Evolutionary conservation across 1,140 invertebrate genomes (phyloP), one percentile per base, ranked within the genome.

Genomic region (Megalonaias nervosa): DNA sequence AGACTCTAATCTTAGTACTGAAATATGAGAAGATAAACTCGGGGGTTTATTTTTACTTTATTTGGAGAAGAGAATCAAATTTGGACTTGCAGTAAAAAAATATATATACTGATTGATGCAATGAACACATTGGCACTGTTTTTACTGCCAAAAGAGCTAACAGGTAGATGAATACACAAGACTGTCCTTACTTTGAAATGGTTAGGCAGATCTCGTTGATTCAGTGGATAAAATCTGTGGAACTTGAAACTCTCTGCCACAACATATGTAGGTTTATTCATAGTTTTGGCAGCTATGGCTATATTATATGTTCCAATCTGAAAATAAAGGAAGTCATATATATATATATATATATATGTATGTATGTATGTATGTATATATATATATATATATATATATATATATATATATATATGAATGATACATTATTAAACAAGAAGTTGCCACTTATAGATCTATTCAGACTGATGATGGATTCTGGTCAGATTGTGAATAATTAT

Each of bases 191-290:
- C 89, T 82, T 89, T 88, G 87, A 97, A 97, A 87, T 97, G 94
- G 83, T 96, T 93, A 1, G 97, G 97, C 71, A 99, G 87, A 92
- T 99, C 97, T 71, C 93, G 90, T 90, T 99, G 97, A 92, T 97
- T 98, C 9, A 99, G 91, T 17, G 98, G 98, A 92, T 95, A 99
- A 67, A 97, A 92, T 80, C 97, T 93, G 0, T 96, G 94, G 92
- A 99, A 99, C 92, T 99, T 99, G 87, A 99, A 98, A 90, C 97
- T 99, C 91, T 99, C 98, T 0, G 97, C 95, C 5, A 99, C 91
- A 0, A 99, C 97, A 90, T 98, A 99, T 69, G 99, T 94, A 38
- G 97, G 97, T 90, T 98, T 99, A 83, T 99, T 98, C 88, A 98
- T 94, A 90, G 95, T 94, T 85, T 95, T 94, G 0, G 98, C 98